Percentiles rank a stretch among this genome's conserved stretches.
phyloP scores from a whole-genome alignment of 2,113 vertebrate genomes.

The Poeciliopsis turrubarensis region DNA sequence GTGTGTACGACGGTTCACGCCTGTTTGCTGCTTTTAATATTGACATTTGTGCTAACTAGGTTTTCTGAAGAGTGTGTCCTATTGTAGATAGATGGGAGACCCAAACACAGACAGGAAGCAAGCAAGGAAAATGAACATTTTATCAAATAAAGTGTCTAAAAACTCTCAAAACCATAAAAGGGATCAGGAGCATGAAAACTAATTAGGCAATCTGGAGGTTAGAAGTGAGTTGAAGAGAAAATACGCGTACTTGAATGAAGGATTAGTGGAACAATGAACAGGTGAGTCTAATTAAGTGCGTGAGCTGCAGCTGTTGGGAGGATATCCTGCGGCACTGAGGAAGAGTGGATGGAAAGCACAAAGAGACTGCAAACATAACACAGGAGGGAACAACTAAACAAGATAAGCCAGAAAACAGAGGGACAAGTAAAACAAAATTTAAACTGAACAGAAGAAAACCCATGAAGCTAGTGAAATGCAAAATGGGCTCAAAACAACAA shows the following conservation, averaged over 20 bases:
- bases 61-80: neutral
- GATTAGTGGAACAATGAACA: neutral
- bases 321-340: neutral
- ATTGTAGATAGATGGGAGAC: neutral
- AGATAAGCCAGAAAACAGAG: neutral
- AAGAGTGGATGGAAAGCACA: neutral
- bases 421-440: neutral
- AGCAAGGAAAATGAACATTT: neutral
- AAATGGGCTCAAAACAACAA: neutral
- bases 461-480: neutral
- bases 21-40: too few species aligned
- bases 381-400: neutral
- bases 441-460: neutral
- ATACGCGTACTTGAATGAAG: neutral
- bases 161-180: neutral
- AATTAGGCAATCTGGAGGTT: neutral
- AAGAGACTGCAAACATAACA: neutral
- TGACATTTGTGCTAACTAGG: too few species aligned
- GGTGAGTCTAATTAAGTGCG: neutral
- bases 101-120: neutral
- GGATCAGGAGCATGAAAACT: neutral
- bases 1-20: too few species aligned
- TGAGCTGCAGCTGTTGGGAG: neutral
- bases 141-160: neutral
- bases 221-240: neutral